Conservation (phyloP, 2,113 vertebrate species). For the Bos javanicus region DNA sequence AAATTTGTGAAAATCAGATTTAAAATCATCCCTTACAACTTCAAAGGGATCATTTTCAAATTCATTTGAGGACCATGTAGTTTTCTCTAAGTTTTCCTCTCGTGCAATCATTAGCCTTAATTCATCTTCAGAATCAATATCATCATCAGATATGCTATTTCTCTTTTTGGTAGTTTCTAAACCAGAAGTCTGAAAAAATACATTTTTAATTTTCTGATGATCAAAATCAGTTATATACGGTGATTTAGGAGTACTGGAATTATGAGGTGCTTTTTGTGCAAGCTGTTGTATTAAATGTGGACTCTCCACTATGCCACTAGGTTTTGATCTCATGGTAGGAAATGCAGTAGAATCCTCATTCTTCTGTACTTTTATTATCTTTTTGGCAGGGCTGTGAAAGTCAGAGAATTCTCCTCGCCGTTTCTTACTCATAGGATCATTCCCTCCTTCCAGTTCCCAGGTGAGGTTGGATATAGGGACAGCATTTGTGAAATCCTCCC, state of each 20-base stretch:
- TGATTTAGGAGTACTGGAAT: neutral
- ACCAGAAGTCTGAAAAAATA: neutral
- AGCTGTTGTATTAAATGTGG: neutral
- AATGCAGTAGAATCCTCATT: neutral
- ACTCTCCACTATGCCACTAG: neutral
- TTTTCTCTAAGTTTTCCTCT: constrained; percentile 65
- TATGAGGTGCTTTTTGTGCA: neutral
- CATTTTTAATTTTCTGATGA: neutral
- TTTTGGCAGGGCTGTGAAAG: constrained; percentile 42
- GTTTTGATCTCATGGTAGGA: neutral
- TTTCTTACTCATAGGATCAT: constrained; percentile 86
- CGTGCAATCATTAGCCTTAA: constrained; percentile 76
- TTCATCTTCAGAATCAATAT: constrained; percentile 88
- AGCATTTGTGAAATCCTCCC: constrained; percentile 57
- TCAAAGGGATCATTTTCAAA: constrained; percentile 82
- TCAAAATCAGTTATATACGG: neutral
- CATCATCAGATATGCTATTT: constrained; percentile 63
- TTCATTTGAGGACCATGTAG: neutral
- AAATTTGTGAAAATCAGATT: constrained; percentile 72
- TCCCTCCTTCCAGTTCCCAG: constrained; percentile 86
- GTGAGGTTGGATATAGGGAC: constrained; percentile 87
- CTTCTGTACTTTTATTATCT: constrained; percentile 34
- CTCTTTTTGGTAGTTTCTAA: neutral
- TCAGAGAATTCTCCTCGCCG: constrained; percentile 85
- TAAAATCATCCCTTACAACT: constrained; percentile 87